These are phyloP conservation scores for Pampus argenteus DNA, from an alignment of 2,797 vertebrate species.

Conservation along the genomic window DNA sequence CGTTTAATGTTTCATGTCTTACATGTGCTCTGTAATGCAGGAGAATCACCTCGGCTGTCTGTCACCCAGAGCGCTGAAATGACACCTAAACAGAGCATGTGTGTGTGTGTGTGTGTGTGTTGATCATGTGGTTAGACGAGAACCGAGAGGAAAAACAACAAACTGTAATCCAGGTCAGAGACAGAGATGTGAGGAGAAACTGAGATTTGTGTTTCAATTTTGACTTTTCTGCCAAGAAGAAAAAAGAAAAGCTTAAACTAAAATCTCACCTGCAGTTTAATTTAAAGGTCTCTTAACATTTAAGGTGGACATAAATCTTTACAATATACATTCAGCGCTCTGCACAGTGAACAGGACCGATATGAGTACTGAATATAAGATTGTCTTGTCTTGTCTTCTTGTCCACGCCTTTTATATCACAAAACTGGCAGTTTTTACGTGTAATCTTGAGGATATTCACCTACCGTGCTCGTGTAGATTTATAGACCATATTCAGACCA, in stretches of 20 bases:
- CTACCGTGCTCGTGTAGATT: too few species aligned
- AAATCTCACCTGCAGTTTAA: background rate
- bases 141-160: background rate
- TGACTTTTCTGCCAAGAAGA: background rate
- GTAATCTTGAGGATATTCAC: too few species aligned
- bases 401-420: too few species aligned
- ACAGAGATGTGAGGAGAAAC: background rate
- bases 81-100: constrained; percentile 45
- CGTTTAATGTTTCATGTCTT: constrained; percentile 16
- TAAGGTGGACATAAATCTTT: background rate
- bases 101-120: constrained; percentile 19
- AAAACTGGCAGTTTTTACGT: too few species aligned
- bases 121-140: constrained; percentile 7
- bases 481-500: too few species aligned
- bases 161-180: constrained; percentile 21
- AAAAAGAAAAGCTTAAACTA: background rate
- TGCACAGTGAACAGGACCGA: background rate
- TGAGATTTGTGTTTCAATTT: background rate
- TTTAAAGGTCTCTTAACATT: background rate
- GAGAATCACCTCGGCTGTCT: constrained; percentile 46
- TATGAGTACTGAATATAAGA: background rate
- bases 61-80: constrained; percentile 29
- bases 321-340: background rate
- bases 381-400: too few species aligned
- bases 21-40: constrained; percentile 13